Conservation (phyloP, 2,797 vertebrate genomes). For the Dallia pectoralis region DNA sequence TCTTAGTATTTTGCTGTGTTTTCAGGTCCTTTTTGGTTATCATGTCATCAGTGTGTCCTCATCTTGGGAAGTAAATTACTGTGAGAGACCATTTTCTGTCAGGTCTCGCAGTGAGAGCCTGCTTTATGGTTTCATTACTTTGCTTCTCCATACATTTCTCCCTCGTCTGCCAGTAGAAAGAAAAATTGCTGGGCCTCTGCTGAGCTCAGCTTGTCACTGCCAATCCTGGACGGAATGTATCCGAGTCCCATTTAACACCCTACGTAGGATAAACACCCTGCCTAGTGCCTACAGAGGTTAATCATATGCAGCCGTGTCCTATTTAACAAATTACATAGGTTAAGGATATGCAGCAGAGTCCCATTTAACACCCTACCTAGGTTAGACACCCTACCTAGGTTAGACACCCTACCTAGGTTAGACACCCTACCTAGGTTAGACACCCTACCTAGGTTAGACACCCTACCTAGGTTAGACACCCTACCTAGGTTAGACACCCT, state of each 20-base stretch:
- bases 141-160: conserved; percentile 4
- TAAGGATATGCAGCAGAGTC: background rate
- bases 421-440: too few species aligned
- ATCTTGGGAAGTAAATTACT: conserved; percentile 20
- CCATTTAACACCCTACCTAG: background rate
- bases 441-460: too few species aligned
- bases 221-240: background rate
- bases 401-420: too few species aligned
- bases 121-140: conserved; percentile 9
- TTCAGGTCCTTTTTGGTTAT: conserved; percentile 22
- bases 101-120: conserved; percentile 5
- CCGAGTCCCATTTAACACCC: too few species aligned
- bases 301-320: too few species aligned
- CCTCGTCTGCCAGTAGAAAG: background rate
- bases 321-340: too few species aligned
- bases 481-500: too few species aligned
- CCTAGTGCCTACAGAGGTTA: too few species aligned
- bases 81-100: background rate
- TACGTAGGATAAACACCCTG: too few species aligned
- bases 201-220: conserved; percentile 1
- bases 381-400: too few species aligned
- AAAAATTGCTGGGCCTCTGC: background rate
- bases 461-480: too few species aligned
- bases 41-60: background rate
- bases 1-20: background rate